Conservation (phyloP, 1,140 invertebrate species). For the Gryon sp. region DNA sequence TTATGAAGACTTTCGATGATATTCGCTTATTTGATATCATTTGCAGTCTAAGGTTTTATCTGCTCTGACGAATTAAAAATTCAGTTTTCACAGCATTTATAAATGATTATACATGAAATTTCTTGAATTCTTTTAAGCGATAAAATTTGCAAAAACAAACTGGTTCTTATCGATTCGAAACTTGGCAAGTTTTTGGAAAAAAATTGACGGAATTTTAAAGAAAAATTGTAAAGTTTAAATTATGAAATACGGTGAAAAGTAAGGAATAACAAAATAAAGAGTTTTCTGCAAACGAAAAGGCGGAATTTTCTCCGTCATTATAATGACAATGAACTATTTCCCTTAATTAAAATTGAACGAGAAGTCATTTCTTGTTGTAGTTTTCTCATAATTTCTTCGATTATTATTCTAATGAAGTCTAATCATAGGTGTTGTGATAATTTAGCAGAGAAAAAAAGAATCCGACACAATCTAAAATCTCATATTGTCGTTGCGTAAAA, state of each 20-base stretch:
- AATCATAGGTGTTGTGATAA: slow-evolving; percentile 14
- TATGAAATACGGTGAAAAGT: not conserved
- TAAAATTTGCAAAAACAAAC: too few relatives aligned
- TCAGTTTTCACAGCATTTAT: too few relatives aligned
- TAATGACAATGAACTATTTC: slow-evolving; percentile 40
- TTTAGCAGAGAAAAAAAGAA: slow-evolving; percentile 12
- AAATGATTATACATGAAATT: too few relatives aligned
- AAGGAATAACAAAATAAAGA: not conserved
- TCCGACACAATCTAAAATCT: not conserved
- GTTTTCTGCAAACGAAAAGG: not conserved
- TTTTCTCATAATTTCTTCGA: slow-evolving; percentile 49
- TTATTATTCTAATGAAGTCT: slow-evolving; percentile 39
- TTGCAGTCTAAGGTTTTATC: too few relatives aligned
- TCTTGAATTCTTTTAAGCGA: too few relatives aligned
- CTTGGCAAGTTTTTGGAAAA: too few relatives aligned
- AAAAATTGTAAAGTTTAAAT: not conserved
- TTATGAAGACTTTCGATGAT: slow-evolving; percentile 1
- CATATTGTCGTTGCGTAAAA: slow-evolving; percentile 5
- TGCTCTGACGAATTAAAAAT: too few relatives aligned
- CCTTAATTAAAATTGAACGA: slow-evolving; percentile 20
- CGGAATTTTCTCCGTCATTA: slow-evolving; percentile 33
- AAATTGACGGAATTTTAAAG: too few relatives aligned
- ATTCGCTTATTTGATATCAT: slow-evolving; percentile 1
- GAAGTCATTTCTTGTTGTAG: slow-evolving; percentile 4
- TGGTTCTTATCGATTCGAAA: too few relatives aligned